Percentiles rank a stretch among this genome's conserved stretches.
phyloP scores from a whole-genome alignment of 2,797 vertebrate genomes.

The Botia kubotai region DNA sequence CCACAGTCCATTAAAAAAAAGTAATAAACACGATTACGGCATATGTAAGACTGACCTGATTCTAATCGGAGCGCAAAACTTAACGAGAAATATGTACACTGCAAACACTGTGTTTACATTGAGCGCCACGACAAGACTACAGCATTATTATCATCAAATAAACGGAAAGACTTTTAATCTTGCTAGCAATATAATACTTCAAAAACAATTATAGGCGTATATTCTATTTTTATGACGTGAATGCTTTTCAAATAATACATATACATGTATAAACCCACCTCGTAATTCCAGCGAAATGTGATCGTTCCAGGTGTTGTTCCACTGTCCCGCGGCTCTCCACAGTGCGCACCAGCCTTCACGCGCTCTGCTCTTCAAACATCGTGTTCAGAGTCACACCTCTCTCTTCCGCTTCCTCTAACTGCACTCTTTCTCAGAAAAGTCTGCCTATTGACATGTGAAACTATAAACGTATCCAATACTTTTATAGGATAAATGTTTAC shows the following conservation, averaged over 20 bases:
- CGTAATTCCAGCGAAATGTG: neutral
- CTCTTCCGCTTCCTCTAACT: neutral
- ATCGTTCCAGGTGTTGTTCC: neutral
- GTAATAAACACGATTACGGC: too few relatives aligned
- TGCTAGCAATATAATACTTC: too few relatives aligned
- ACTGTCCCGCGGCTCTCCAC: neutral
- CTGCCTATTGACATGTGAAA: neutral
- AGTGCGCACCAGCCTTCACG: neutral
- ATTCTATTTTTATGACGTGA: neutral
- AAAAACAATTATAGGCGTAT: neutral
- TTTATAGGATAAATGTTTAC: neutral
- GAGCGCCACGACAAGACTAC: too few relatives aligned
- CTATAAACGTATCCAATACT: neutral
- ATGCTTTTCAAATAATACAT: neutral
- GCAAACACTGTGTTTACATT: too few relatives aligned
- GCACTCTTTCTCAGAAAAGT: neutral
- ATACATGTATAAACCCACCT: constrained; percentile 3
- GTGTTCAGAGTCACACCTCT: neutral
- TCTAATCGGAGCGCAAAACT: too few relatives aligned
- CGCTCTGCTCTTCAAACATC: neutral
- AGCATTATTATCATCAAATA: too few relatives aligned
- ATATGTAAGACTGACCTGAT: too few relatives aligned
- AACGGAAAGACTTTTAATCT: too few relatives aligned
- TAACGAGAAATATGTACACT: too few relatives aligned
- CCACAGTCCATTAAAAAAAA: too few relatives aligned